These are phyloP conservation scores for Nixonia krombeini DNA, from an alignment of 1,140 invertebrate species.

Conservation along the genomic window DNA sequence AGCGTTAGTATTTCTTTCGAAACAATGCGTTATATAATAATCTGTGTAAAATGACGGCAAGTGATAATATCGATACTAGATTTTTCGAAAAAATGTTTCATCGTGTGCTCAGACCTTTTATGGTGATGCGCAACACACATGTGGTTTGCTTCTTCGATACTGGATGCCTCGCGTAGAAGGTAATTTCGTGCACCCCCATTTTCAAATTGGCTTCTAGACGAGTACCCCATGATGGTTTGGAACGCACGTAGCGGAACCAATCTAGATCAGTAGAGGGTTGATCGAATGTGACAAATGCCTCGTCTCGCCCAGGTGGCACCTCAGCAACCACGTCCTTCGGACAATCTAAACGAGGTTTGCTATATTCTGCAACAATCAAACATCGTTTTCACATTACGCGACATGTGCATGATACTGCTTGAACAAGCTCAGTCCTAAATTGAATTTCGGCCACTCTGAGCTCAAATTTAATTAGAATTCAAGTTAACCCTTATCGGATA, in stretches of 20 bases:
- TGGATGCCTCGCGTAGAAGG: constrained; percentile 67
- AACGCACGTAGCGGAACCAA: constrained; percentile 70
- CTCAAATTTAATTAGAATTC: too few species aligned
- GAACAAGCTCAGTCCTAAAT: too few species aligned
- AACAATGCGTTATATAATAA: too few species aligned
- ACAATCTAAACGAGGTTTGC: constrained; percentile 66
- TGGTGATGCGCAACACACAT: constrained; percentile 63
- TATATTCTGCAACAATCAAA: constrained; percentile 59
- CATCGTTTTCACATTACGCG: too few species aligned
- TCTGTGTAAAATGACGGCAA: too few species aligned
- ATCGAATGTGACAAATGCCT: constrained; percentile 68
- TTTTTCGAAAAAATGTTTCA: too few species aligned
- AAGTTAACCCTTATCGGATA: too few species aligned
- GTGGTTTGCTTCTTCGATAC: constrained; percentile 68
- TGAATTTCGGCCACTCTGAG: too few species aligned
- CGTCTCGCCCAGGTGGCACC: constrained; percentile 60
- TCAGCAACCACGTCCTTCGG: constrained; percentile 65
- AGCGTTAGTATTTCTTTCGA: too few species aligned
- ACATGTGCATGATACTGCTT: too few species aligned
- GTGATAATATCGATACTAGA: too few species aligned
- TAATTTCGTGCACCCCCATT: constrained; percentile 62
- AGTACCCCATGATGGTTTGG: constrained; percentile 68
- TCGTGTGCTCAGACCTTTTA: too few species aligned
- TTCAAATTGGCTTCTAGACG: constrained; percentile 67
- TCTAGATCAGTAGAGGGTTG: constrained; percentile 70